Percentiles rank a stretch among this genome's conserved stretches.
Conservation (phyloP, 2,797 vertebrate species). For the Myotis planiceps region DNA sequence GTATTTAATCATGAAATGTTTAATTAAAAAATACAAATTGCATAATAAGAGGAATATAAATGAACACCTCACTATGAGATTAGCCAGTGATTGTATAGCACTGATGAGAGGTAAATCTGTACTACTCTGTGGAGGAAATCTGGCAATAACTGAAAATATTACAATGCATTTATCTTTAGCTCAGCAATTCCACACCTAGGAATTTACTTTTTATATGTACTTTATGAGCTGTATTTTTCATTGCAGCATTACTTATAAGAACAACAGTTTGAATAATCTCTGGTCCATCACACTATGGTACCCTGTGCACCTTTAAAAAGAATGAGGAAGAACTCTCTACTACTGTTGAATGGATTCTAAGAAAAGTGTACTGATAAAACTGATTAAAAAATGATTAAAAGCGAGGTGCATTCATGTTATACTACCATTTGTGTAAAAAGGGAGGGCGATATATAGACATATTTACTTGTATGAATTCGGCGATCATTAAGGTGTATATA, state of each 20-base stretch:
- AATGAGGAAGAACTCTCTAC: neutral
- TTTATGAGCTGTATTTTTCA: neutral
- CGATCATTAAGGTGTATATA: neutral
- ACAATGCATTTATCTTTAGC: neutral
- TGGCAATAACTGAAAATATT: neutral
- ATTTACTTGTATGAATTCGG: neutral
- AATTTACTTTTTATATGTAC: neutral
- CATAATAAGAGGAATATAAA: neutral
- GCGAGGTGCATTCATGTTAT: neutral
- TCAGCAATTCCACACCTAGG: neutral
- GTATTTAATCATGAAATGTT: conserved; percentile 3
- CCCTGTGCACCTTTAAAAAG: neutral
- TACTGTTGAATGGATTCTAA: neutral
- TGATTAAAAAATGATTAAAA: neutral
- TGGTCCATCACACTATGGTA: neutral
- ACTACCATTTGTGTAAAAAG: neutral
- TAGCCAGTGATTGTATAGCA: neutral
- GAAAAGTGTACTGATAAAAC: neutral
- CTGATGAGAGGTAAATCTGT: neutral
- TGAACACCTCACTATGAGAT: neutral
- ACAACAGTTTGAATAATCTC: neutral
- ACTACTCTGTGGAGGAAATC: neutral
- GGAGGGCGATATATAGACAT: neutral
- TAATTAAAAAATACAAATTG: neutral
- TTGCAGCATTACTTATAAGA: neutral